These are phyloP conservation scores for Microplitis manilae DNA, from an alignment of 2,888 invertebrate species.

Conservation along the genomic window DNA sequence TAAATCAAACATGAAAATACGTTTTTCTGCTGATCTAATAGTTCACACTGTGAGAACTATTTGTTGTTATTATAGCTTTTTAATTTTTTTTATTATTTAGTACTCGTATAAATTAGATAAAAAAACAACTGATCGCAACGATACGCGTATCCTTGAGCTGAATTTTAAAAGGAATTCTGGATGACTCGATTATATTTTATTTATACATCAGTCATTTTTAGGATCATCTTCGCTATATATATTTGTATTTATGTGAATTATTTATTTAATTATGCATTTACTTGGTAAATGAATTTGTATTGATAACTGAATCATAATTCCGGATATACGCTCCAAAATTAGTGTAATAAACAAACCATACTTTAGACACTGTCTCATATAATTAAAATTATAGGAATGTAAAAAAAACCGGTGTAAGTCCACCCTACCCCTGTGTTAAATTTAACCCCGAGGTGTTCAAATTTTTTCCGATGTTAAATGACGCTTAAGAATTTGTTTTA, in stretches of 20 bases:
- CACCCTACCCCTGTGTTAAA: too few relatives aligned
- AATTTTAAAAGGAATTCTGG: conserved; percentile 2
- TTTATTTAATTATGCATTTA: not conserved
- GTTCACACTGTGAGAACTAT: not conserved
- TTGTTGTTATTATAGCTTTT: not conserved
- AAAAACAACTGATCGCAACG: not conserved
- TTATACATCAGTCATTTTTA: not conserved
- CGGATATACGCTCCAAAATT: not conserved
- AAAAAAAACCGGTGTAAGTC: too few relatives aligned
- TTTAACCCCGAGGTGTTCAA: too few relatives aligned
- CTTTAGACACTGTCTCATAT: not conserved
- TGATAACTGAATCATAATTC: not conserved
- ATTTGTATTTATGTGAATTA: not conserved
- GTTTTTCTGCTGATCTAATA: conserved; percentile 7
- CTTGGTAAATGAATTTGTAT: not conserved
- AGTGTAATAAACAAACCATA: not conserved
- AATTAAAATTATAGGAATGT: not conserved
- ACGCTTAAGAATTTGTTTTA: too few relatives aligned
- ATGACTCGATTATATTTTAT: not conserved
- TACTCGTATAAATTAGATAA: not conserved
- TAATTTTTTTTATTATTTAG: not conserved
- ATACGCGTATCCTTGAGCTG: conserved; percentile 1
- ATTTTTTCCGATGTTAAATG: too few relatives aligned
- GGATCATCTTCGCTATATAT: not conserved
- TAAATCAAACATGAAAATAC: not conserved